These are phyloP conservation scores for Stegana nigrithorax DNA, from an alignment of 2,888 invertebrate genomes.

Conservation along the genomic window DNA sequence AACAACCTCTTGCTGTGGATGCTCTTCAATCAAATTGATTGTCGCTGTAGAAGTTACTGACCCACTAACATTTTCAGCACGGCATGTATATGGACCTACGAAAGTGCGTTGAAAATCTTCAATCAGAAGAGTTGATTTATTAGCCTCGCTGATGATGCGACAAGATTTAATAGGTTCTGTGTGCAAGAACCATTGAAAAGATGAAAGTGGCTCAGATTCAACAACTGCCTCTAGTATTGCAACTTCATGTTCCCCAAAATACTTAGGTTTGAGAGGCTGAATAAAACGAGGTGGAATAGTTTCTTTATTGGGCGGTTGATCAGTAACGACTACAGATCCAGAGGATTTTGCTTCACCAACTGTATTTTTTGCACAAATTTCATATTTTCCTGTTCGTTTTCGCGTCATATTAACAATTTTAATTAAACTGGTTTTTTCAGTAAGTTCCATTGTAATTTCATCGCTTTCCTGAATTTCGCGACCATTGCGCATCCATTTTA, in stretches of 20 bases:
- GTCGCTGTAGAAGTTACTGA: constrained; percentile 88
- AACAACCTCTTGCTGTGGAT: constrained; percentile 71
- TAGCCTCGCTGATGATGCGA: constrained; percentile 79
- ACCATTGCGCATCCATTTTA: constrained; percentile 89
- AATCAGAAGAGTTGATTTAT: constrained; percentile 83
- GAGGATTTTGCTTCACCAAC: constrained; percentile 84
- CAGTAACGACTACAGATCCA: constrained; percentile 82
- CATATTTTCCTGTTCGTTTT: constrained; percentile 88
- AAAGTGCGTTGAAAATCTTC: constrained; percentile 78
- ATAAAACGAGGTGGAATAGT: constrained; percentile 80
- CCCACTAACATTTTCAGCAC: constrained; percentile 90
- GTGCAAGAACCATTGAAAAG: constrained; percentile 89
- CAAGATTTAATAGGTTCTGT: constrained; percentile 78
- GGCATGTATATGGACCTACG: constrained; percentile 84
- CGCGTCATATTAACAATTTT: constrained; percentile 77
- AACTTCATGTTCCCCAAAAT: constrained; percentile 79
- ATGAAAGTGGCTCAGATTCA: constrained; percentile 81
- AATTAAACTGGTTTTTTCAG: constrained; percentile 75
- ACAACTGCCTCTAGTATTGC: constrained; percentile 83
- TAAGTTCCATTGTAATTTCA: constrained; percentile 72
- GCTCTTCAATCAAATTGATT: constrained; percentile 73
- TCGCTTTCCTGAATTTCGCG: constrained; percentile 77
- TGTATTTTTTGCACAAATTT: constrained; percentile 83
- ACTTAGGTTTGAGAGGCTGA: constrained; percentile 77
- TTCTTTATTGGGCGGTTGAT: constrained; percentile 72